These are phyloP conservation scores for Maylandia zebra DNA, from an alignment of 2,113 vertebrate genomes.

Conservation along the genomic window DNA sequence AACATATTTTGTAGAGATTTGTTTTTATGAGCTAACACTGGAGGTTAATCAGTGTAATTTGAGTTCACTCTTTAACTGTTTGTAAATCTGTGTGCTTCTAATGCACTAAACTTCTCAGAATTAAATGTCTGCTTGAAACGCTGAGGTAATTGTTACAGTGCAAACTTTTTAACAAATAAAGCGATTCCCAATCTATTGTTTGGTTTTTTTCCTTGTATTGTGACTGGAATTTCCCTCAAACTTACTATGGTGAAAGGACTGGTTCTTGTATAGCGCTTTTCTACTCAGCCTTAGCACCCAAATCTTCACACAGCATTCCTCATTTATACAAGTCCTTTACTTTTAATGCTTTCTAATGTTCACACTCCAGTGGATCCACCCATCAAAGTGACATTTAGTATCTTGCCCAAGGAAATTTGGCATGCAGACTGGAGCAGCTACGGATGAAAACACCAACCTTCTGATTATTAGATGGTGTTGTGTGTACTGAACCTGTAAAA, in stretches of 20 bases:
- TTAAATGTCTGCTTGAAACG: not conserved
- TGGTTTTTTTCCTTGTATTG: not conserved
- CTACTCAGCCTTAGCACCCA: not conserved
- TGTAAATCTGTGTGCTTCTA: conserved; percentile 16
- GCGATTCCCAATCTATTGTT: not conserved
- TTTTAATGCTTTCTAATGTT: not conserved
- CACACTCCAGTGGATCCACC: not conserved
- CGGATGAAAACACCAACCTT: accelerated
- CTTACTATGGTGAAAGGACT: not conserved
- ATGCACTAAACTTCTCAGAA: not conserved
- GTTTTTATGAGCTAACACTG: not conserved
- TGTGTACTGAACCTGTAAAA: not conserved
- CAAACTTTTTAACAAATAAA: conserved; percentile 50
- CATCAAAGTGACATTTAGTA: not conserved
- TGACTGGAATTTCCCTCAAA: not conserved
- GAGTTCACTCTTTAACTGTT: conserved; percentile 36
- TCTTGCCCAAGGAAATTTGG: not conserved
- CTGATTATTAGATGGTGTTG: not conserved
- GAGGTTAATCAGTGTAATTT: not conserved
- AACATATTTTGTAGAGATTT: conserved; percentile 23
- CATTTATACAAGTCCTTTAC: not conserved
- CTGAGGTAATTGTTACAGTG: conserved; percentile 9
- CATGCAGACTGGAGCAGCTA: not conserved
- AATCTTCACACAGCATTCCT: not conserved
- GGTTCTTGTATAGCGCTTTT: not conserved